phyloP scores from a whole-genome alignment of 1,140 invertebrate genomes.

The Cataglyphis hispanica region DNA sequence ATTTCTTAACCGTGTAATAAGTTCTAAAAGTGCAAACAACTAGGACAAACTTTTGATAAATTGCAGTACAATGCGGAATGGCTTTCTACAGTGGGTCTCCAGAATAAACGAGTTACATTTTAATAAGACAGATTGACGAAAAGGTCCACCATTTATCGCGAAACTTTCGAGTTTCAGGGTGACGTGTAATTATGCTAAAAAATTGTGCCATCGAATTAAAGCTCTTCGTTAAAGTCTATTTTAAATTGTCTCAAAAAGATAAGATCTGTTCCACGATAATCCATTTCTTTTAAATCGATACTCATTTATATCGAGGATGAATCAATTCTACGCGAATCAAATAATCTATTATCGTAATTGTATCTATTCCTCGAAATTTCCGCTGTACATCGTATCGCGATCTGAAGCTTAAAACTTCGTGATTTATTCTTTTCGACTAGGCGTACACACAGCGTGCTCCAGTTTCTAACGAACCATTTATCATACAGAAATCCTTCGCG shows the following conservation, averaged over 20 bases:
- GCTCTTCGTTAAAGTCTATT: neutral
- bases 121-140: conserved; percentile 37
- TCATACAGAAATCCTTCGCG: neutral
- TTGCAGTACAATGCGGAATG: conserved; percentile 29
- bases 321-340: conserved; percentile 23
- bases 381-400: neutral
- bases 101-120: conserved; percentile 29
- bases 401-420: neutral
- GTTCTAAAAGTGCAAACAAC: conserved; percentile 34
- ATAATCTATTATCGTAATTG: conserved; percentile 1
- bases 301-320: neutral
- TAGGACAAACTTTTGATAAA: conserved; percentile 59
- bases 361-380: neutral
- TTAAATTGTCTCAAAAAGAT: neutral
- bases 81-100: neutral
- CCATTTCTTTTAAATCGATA: neutral
- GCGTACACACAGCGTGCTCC: neutral
- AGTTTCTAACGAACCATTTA: conserved; percentile 6
- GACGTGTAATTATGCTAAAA: conserved; percentile 28
- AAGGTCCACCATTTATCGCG: conserved; percentile 21
- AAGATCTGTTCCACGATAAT: neutral
- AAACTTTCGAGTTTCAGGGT: neutral
- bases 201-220: conserved; percentile 12
- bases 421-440: neutral
- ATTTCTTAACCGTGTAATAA: conserved; percentile 33